A percentile compares a stretch with the other conserved stretches of the same genome.
These are phyloP conservation scores for Palythoa caribaeorum DNA, from an alignment of 92 coral and sea anemone genomes.

Conservation along the genomic window DNA sequence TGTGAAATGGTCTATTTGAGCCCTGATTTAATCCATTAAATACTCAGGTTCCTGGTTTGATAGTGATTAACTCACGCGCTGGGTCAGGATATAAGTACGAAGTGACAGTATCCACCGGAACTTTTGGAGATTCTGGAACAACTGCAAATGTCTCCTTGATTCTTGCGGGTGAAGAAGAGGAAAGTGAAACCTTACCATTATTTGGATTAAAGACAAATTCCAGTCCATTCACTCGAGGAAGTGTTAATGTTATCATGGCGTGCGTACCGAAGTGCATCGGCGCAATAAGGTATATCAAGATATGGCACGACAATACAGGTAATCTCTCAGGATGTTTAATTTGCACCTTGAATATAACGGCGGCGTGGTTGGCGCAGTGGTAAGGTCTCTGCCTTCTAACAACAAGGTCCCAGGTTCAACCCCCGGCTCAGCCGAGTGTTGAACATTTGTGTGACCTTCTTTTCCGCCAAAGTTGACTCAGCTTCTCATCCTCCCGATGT, in stretches of 20 bases:
- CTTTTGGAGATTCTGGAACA: constrained; percentile 86
- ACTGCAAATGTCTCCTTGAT: constrained; percentile 84
- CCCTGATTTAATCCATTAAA: no score
- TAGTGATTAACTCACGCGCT: constrained; percentile 22
- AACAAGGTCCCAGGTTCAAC: no score
- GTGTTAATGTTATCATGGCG: constrained; percentile 53
- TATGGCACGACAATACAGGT: constrained; percentile 95
- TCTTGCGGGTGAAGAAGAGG: constrained; percentile 72
- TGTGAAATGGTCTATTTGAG: no score
- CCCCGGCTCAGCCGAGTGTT: no score
- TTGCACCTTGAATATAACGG: no score
- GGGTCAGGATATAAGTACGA: constrained; percentile 71
- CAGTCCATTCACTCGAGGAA: constrained; percentile 75
- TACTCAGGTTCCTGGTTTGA: no score
- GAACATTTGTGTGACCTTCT: no score
- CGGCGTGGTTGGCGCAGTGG: no score
- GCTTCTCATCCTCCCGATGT: no score
- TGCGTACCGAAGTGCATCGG: constrained; percentile 75
- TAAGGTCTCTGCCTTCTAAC: no score
- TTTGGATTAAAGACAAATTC: constrained; percentile 51
- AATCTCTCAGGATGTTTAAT: no score
- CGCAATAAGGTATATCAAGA: constrained; percentile 63
- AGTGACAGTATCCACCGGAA: constrained; percentile 85
- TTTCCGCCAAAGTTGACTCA: no score
- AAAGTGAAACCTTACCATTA: constrained; percentile 73